Conservation (phyloP, 1,140 invertebrate genomes). For the Pseudomyrmex sp. region DNA sequence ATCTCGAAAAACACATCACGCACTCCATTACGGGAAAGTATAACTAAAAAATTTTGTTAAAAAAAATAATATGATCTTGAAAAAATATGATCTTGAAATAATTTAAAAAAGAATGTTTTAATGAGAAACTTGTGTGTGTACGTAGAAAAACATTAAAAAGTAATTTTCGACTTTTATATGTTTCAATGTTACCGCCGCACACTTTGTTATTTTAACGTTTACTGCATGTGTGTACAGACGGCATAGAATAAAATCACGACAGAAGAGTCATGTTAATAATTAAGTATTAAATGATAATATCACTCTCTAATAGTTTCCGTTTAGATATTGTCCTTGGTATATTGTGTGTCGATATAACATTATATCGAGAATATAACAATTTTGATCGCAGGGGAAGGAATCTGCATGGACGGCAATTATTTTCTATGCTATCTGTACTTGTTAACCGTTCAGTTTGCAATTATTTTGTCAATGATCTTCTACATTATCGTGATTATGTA, state of each 20-base stretch:
- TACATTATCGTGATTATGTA: background rate
- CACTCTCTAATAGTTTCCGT: constrained; percentile 28
- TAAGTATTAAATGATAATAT: constrained; percentile 40
- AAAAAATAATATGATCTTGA: background rate
- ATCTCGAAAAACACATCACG: background rate
- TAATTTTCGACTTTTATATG: background rate
- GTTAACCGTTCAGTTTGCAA: constrained; percentile 2
- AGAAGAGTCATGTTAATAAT: constrained; percentile 21
- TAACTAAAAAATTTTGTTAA: background rate
- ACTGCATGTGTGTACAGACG: constrained; percentile 8
- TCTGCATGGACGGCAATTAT: constrained; percentile 80
- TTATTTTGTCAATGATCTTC: constrained; percentile 14
- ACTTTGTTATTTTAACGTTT: background rate
- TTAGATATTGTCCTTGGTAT: constrained; percentile 40
- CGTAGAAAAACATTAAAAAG: too few relatives aligned
- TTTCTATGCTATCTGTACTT: constrained; percentile 70
- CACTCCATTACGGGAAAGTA: background rate
- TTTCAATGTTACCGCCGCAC: constrained; percentile 47
- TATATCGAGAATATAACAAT: constrained; percentile 44
- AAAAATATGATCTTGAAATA: too few relatives aligned
- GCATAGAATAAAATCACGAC: constrained; percentile 39
- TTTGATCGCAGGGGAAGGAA: constrained; percentile 66
- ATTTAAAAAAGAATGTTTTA: background rate
- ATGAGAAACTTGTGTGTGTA: background rate
- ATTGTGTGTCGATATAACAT: background rate